phyloP scores from a whole-genome alignment of 2,888 invertebrate species.

The Stenodema calcarata region DNA sequence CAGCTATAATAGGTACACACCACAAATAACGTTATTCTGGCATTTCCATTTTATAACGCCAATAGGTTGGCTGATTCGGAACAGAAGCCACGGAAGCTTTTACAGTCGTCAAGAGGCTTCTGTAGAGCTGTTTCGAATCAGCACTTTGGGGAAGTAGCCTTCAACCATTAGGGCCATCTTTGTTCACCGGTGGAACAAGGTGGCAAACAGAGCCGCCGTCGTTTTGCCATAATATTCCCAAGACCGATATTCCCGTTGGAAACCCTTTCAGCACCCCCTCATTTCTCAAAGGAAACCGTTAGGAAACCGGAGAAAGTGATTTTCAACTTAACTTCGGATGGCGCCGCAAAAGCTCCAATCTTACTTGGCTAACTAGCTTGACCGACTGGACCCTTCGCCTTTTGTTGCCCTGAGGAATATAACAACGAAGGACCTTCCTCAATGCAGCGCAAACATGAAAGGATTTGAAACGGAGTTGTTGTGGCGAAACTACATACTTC shows the following conservation, averaged over 20 bases:
- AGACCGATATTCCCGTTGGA: background rate
- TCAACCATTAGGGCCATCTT: background rate
- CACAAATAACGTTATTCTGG: no score
- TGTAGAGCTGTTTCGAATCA: background rate
- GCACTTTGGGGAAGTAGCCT: background rate
- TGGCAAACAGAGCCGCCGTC: background rate
- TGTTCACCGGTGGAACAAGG: background rate
- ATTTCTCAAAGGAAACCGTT: background rate
- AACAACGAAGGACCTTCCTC: constrained; percentile 11
- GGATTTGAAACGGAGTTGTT: background rate
- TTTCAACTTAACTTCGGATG: constrained; percentile 6
- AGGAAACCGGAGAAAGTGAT: constrained; percentile 24
- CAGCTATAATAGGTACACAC: no score
- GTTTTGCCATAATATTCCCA: background rate
- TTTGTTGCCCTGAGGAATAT: background rate
- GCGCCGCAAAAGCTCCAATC: constrained; percentile 27
- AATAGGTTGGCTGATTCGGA: no score
- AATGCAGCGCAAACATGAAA: background rate
- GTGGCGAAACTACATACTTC: background rate
- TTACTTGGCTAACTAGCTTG: constrained; percentile 32
- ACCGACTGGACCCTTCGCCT: constrained; percentile 7
- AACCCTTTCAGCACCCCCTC: background rate
- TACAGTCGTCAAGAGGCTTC: no score
- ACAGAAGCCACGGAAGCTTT: no score
- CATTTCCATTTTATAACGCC: no score